Evolutionary conservation across 2,888 invertebrate species (phyloP).

Genomic region (Aporophyla lueneburgensis): DNA sequence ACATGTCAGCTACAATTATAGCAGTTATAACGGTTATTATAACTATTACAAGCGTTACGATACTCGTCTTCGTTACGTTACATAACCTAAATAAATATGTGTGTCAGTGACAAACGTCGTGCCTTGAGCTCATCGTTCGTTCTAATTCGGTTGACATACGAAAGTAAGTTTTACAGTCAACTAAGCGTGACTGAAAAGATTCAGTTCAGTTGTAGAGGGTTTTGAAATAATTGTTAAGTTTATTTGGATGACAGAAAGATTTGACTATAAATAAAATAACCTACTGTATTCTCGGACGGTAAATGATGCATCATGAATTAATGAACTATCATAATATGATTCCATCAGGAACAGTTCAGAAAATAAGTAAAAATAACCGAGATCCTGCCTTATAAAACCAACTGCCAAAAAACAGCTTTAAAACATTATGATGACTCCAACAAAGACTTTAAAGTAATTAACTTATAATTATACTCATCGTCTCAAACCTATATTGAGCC

Average conservation of each 20-base stretch:
- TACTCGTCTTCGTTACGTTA: conserved; percentile 48
- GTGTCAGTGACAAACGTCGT: conserved; percentile 60
- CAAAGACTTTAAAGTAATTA: conserved; percentile 13
- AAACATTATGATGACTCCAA: conserved; percentile 13
- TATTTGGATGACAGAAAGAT: neutral
- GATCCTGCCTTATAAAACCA: neutral
- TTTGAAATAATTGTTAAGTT: neutral
- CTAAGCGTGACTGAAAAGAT: conserved; percentile 35
- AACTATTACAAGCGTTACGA: conserved; percentile 60
- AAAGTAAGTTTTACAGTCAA: conserved; percentile 44
- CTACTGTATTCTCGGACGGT: neutral
- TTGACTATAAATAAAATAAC: neutral
- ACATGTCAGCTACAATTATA: conserved; percentile 60
- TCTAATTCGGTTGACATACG: conserved; percentile 57
- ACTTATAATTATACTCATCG: conserved; percentile 24
- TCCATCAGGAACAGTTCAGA: neutral
- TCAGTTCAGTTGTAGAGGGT: neutral
- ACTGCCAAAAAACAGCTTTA: neutral
- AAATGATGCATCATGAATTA: neutral
- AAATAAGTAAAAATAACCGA: neutral
- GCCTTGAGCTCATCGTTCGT: conserved; percentile 51
- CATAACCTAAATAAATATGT: conserved; percentile 62
- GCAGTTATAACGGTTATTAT: conserved; percentile 56
- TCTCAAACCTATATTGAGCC: conserved; percentile 3
- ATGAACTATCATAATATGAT: neutral